Percentiles rank a stretch among this genome's conserved stretches.
Conservation (phyloP, 2,113 vertebrate genomes). For the Centropus unirufus region DNA sequence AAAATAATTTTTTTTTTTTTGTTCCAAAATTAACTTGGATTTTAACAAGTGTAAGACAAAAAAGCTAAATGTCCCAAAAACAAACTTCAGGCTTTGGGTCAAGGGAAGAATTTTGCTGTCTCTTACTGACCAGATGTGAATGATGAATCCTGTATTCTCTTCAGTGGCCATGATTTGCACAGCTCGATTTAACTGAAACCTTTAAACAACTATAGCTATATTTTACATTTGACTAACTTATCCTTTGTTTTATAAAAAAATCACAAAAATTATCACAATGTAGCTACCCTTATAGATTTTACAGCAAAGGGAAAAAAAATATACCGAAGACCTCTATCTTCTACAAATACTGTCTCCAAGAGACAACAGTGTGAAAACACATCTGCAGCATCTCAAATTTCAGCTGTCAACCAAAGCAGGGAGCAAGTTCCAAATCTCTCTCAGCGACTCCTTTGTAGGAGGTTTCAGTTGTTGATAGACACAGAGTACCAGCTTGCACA, state of each 20-base stretch:
- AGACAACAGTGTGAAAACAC: constrained; percentile 14
- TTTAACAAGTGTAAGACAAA: neutral
- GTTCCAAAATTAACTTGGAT: neutral
- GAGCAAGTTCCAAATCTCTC: constrained; percentile 53
- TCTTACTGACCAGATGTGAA: neutral
- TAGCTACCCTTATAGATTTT: neutral
- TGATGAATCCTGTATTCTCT: neutral
- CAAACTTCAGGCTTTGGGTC: neutral
- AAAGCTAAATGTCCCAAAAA: neutral
- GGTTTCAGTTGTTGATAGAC: constrained; percentile 49
- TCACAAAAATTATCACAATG: neutral
- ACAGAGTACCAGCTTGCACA: constrained; percentile 29
- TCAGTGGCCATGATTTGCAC: neutral
- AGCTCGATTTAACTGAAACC: neutral
- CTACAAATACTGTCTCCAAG: neutral
- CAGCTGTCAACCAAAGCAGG: constrained; percentile 30
- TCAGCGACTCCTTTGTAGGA: constrained; percentile 50
- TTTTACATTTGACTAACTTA: neutral
- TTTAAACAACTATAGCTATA: neutral
- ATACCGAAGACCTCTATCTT: neutral
- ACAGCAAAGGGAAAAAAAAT: neutral
- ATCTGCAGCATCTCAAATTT: constrained; percentile 55
- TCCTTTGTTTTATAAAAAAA: neutral
- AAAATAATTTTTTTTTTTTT: neutral
- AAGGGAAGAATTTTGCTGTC: neutral